Percentiles rank a stretch among this genome's conserved stretches.
phyloP scores from a whole-genome alignment of 2,113 vertebrate species.

The Psittacus erithacus region DNA sequence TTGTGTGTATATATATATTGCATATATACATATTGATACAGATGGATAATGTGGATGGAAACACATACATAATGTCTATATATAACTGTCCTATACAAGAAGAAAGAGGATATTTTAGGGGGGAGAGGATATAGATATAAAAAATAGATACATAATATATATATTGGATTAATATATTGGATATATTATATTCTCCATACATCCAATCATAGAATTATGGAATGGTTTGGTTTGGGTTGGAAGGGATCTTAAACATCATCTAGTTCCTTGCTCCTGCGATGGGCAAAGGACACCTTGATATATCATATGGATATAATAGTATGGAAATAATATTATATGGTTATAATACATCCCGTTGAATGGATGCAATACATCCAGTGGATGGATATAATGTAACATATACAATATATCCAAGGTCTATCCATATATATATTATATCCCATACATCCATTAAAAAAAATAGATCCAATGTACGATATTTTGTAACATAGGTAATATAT shows the following conservation, averaged over 20 bases:
- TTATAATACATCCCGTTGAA: background rate
- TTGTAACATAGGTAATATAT: background rate
- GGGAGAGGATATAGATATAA: background rate
- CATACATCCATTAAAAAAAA: background rate
- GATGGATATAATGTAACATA: background rate
- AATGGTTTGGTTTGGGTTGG: background rate
- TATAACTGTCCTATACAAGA: background rate
- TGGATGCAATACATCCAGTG: background rate
- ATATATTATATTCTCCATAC: background rate
- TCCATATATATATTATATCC: background rate
- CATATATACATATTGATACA: background rate
- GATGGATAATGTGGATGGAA: background rate
- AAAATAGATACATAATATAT: background rate
- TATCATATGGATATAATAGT: background rate
- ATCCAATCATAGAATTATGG: background rate
- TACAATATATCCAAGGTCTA: background rate
- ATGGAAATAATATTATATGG: background rate
- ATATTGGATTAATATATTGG: background rate
- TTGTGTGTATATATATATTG: background rate
- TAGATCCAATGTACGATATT: background rate
- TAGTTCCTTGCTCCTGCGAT: background rate
- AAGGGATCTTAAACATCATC: background rate
- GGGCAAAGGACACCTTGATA: background rate
- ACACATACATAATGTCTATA: background rate
- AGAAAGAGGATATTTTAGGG: background rate